phyloP scores from a whole-genome alignment of 2,888 invertebrate genomes.

The Melieria picta region DNA sequence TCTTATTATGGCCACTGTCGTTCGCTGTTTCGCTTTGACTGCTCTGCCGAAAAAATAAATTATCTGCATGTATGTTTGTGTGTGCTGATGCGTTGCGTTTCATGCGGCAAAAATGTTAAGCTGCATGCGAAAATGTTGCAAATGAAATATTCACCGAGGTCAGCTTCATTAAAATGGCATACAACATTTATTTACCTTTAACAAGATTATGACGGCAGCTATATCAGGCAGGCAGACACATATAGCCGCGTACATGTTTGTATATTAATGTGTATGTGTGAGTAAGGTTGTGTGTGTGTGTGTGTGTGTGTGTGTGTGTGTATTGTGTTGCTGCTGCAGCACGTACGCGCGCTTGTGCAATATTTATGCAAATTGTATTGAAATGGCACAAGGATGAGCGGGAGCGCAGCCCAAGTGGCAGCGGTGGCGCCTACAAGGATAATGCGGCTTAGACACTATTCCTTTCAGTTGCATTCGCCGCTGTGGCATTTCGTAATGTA shows the following conservation, averaged over 20 bases:
- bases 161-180: conserved; percentile 49
- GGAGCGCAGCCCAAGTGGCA: neutral
- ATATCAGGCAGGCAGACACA: neutral
- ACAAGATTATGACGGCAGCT: conserved; percentile 42
- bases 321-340: conserved; percentile 18
- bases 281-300: conserved; percentile 6
- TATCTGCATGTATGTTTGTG: neutral
- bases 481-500: too few relatives aligned
- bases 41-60: neutral
- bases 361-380: conserved; percentile 29
- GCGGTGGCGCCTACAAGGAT: neutral
- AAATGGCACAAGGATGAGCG: conserved; percentile 29
- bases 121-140: conserved; percentile 2
- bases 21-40: too few relatives aligned
- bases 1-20: too few relatives aligned
- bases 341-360: conserved; percentile 18
- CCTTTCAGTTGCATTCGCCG: too few relatives aligned
- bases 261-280: conserved; percentile 1
- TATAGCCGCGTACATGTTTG: conserved; percentile 13
- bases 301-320: conserved; percentile 9
- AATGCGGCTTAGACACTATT: too few relatives aligned
- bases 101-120: neutral
- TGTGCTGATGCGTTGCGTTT: neutral
- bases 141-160: conserved; percentile 49
- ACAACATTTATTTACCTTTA: conserved; percentile 46